A percentile compares a stretch with the other conserved stretches of the same genome.
phyloP scores from a whole-genome alignment of 1,140 invertebrate species.

The Cydia pomonella region DNA sequence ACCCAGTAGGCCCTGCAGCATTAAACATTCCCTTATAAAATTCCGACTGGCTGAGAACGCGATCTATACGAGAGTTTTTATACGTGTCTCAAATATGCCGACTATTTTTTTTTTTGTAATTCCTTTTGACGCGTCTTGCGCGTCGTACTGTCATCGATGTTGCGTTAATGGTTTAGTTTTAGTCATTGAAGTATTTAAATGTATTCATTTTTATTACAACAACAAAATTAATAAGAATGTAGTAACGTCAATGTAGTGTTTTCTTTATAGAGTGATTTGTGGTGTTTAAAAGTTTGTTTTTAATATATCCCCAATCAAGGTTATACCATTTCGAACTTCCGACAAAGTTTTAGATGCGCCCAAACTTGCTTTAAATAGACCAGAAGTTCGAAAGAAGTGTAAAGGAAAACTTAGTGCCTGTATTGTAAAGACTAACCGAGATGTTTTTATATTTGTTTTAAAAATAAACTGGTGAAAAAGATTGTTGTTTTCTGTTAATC shows the following conservation, averaged over 20 bases:
- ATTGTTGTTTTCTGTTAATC: not conserved
- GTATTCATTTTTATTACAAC: too few species aligned
- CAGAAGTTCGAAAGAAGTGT: not conserved
- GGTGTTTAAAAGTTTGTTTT: not conserved
- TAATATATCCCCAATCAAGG: not conserved
- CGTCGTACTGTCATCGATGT: not conserved
- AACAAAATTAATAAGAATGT: not conserved
- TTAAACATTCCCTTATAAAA: too few species aligned
- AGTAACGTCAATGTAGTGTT: not conserved
- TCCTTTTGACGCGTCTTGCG: not conserved
- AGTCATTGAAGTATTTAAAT: too few species aligned
- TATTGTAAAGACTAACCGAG: not conserved
- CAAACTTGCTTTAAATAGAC: not conserved
- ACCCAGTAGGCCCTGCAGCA: too few species aligned
- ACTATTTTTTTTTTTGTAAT: not conserved
- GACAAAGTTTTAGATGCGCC: not conserved
- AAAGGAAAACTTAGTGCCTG: not conserved
- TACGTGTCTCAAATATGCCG: not conserved
- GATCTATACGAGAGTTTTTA: not conserved
- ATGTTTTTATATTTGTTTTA: not conserved
- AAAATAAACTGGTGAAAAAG: not conserved
- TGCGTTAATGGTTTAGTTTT: not conserved
- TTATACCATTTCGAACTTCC: not conserved
- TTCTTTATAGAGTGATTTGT: conserved; percentile 8
- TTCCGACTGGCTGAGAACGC: too few species aligned